Conservation (phyloP, 2,113 vertebrate species). For the Stigmatopora argus region DNA sequence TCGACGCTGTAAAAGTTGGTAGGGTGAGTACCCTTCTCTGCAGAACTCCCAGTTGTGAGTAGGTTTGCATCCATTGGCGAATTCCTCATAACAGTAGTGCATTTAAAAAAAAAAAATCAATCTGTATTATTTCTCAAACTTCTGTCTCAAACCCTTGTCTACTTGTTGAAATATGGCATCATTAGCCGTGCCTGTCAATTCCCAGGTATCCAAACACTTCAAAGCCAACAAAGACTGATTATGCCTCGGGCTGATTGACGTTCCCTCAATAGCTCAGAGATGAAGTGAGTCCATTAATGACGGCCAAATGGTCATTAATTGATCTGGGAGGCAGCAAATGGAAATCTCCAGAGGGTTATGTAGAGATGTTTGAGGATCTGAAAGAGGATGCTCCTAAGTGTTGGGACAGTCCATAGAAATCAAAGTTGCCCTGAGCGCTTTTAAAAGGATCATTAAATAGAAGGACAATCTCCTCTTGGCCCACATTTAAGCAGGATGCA, state of each 20-base stretch:
- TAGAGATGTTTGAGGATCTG: slow-evolving; percentile 29
- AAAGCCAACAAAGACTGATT: slow-evolving; percentile 49
- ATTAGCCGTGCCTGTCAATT: slow-evolving; percentile 43
- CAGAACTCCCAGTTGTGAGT: background rate
- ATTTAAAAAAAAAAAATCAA: slow-evolving; percentile 44
- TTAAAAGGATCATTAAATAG: slow-evolving; percentile 39
- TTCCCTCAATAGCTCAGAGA: slow-evolving; percentile 33
- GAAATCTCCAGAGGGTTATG: slow-evolving; percentile 34
- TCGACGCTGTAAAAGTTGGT: no score
- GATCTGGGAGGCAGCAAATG: slow-evolving; percentile 39
- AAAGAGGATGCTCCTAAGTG: slow-evolving; percentile 9
- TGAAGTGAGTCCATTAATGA: slow-evolving; percentile 50
- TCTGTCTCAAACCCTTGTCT: slow-evolving; percentile 33
- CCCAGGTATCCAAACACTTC: slow-evolving; percentile 30
- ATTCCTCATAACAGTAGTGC: slow-evolving; percentile 16
- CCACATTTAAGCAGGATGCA: slow-evolving; percentile 15
- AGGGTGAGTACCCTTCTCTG: background rate
- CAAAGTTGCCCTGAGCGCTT: slow-evolving; percentile 28
- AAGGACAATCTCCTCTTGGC: slow-evolving; percentile 13
- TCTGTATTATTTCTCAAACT: slow-evolving; percentile 56
- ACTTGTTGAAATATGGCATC: slow-evolving; percentile 52
- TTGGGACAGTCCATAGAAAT: slow-evolving; percentile 9
- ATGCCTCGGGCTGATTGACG: slow-evolving; percentile 45
- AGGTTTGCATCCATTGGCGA: slow-evolving; percentile 17
- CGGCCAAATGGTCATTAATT: slow-evolving; percentile 29